A percentile compares a stretch with the other conserved stretches of the same genome.
Conservation (phyloP, 2,888 invertebrate genomes). For the Orthonychiurus folsomi region DNA sequence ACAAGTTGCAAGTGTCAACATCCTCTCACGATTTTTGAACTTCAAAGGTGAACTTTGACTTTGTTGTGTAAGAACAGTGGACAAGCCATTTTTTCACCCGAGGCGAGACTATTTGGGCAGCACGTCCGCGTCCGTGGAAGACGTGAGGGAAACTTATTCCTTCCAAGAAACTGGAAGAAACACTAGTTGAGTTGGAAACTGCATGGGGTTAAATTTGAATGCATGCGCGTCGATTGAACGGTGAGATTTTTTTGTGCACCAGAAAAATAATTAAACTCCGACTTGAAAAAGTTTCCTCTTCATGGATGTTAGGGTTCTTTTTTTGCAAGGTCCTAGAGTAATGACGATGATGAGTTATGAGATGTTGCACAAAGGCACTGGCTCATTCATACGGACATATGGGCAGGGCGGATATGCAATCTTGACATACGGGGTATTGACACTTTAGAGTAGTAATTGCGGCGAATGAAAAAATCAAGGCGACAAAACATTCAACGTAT, state of each 20-base stretch:
- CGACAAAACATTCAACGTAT: no score
- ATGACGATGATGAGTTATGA: background rate
- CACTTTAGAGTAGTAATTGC: background rate
- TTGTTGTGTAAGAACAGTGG: no score
- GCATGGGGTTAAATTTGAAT: background rate
- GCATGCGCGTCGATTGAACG: background rate
- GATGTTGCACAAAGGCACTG: background rate
- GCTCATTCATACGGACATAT: no score
- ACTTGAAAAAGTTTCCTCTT: background rate
- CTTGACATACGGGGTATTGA: background rate
- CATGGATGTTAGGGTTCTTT: background rate
- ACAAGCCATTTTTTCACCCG: background rate
- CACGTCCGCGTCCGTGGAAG: no score
- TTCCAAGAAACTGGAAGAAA: background rate
- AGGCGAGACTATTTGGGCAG: no score
- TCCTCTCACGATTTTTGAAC: no score
- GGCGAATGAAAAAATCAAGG: background rate
- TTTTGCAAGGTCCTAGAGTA: background rate
- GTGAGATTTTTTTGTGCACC: no score
- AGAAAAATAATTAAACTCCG: background rate
- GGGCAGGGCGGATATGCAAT: background rate
- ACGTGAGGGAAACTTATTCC: background rate
- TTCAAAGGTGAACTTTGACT: no score
- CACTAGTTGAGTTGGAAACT: background rate
- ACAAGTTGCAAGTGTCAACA: no score